A percentile compares a stretch with the other conserved stretches of the same genome.
phyloP scores from a whole-genome alignment of 2,797 vertebrate genomes.

The Pteronotus mesoamericanus region DNA sequence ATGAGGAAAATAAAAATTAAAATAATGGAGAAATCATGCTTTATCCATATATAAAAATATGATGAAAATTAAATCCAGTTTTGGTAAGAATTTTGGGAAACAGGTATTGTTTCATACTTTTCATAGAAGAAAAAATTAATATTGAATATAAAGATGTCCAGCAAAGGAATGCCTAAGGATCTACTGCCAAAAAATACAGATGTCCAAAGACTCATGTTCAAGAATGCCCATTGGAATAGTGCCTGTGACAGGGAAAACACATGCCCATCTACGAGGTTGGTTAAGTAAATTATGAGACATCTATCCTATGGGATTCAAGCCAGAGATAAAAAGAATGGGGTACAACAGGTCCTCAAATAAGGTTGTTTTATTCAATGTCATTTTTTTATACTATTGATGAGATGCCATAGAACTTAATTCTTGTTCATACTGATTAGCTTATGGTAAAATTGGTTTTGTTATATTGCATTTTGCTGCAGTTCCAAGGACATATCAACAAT shows the following conservation, averaged over 20 bases:
- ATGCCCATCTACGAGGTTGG: not conserved
- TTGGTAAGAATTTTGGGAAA: not conserved
- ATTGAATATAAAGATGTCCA: not conserved
- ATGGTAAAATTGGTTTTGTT: not conserved
- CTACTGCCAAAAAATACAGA: not conserved
- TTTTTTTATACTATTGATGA: not conserved
- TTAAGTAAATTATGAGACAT: not conserved
- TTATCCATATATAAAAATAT: not conserved
- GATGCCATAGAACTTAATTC: not conserved
- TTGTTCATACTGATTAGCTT: not conserved
- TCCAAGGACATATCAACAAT: not conserved
- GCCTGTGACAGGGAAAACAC: not conserved
- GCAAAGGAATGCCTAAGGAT: not conserved
- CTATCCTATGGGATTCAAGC: not conserved
- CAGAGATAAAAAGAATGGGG: not conserved
- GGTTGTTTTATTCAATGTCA: not conserved
- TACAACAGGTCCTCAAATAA: not conserved
- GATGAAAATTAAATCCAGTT: not conserved
- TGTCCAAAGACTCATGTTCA: not conserved
- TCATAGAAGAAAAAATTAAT: not conserved
- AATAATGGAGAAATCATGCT: not conserved
- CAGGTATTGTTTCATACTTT: not conserved
- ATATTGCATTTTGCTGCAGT: not conserved
- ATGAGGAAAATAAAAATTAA: not conserved
- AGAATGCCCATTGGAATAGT: not conserved